A percentile compares a stretch with the other conserved stretches of the same genome.
Conservation (phyloP, 2,113 vertebrate species). For the Capra hircus region DNA sequence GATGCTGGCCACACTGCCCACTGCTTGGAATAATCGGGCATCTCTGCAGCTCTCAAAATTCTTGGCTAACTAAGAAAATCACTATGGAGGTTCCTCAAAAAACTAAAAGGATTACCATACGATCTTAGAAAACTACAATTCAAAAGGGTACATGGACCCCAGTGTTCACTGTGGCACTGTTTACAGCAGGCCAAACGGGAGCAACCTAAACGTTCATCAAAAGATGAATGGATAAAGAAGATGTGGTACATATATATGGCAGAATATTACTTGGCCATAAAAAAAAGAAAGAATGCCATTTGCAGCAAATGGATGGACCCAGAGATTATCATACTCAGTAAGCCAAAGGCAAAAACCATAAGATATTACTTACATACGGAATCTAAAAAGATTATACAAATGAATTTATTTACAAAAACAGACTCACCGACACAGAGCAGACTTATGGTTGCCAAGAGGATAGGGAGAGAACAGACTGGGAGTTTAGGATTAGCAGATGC, state of each 20-base stretch:
- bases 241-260: neutral
- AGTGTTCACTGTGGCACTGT: neutral
- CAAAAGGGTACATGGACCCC: too few species aligned
- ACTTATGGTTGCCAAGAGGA: neutral
- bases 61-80: neutral
- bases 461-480: neutral
- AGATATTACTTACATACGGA: neutral
- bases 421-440: neutral
- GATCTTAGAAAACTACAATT: neutral
- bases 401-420: neutral
- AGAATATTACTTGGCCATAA: neutral
- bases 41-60: neutral
- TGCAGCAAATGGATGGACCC: neutral
- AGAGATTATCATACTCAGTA: neutral
- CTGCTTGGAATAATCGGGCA: neutral
- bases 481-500: neutral
- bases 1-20: neutral
- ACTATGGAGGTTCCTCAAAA: neutral
- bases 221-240: neutral
- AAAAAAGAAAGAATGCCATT: neutral
- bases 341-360: neutral
- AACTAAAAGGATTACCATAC: neutral
- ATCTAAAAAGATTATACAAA: neutral
- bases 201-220: neutral
- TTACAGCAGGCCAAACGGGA: neutral